Evolutionary conservation across 2,888 invertebrate genomes (phyloP), one percentile per base, ranked within the genome.

Genomic region (Sesamia inferens): DNA sequence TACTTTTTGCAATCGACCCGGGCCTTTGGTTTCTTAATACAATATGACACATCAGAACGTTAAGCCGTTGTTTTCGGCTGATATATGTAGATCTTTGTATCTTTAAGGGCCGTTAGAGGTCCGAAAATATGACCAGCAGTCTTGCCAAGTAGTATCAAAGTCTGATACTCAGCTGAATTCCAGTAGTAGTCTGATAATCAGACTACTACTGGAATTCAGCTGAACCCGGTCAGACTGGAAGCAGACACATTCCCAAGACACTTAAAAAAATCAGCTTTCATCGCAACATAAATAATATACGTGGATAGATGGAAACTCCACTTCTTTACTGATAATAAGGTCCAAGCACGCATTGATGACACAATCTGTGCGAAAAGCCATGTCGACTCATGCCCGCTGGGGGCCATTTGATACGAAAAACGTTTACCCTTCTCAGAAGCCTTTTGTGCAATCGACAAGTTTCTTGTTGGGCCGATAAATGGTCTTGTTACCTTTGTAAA

Each of bases 401-500:
- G 84, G 65, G 67, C 74, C 74, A 78, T 84, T 84, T 78, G 74
- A 68, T 67, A 74, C 73, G 74, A 84, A 68, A 79, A 79, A 72
- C 69, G 70, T 73, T 71, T 68, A 81, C 85, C 85, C 78, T 69
- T 58, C 85, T 83, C 81, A 78, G 44, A 19, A 11, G 58, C 39
- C 64, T 69, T 83, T 85, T 84, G 75, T 84, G 58, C 68, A 69
- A 71, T 76, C 81, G 81, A 74, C 83, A 83, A 70, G 73, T 80
- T 85, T 77, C 83, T 80, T 83, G 69, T 71, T 54, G 24, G 19
- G 11, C 44, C 54, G 71, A 70, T 82, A 74, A 76, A 79, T 68
- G 69, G 71, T 77, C 68, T 47, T 67, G 63, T 19, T 65, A 73
- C 67, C 73, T 55, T 42, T 44, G n/a, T 67, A 19, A 54, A 71